A percentile compares a stretch with the other conserved stretches of the same genome.
phyloP scores from a whole-genome alignment of 2,797 vertebrate species.

The Coregonus suidteri region DNA sequence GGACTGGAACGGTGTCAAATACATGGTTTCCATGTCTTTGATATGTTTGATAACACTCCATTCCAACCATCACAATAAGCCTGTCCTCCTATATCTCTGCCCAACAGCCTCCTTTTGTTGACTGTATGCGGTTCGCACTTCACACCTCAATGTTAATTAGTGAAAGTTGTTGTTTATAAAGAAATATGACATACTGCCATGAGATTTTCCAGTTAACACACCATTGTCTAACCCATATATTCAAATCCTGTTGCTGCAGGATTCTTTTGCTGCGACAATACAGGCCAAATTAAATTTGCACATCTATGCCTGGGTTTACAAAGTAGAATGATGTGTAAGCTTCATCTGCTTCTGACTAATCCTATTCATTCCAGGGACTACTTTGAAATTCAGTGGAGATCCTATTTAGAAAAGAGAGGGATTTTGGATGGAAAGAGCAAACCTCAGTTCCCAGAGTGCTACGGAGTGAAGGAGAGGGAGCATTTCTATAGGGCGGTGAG shows the following conservation, averaged over 20 bases:
- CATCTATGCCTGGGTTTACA: background rate
- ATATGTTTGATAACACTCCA: background rate
- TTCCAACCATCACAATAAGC: background rate
- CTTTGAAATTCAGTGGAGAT: constrained; percentile 75
- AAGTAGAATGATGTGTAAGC: background rate
- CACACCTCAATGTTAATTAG: background rate
- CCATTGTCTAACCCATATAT: background rate
- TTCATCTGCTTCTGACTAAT: background rate
- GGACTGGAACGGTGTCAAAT: background rate
- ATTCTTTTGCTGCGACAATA: too few species aligned
- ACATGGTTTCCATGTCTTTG: background rate
- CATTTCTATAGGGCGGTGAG: constrained; percentile 73
- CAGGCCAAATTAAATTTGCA: too few species aligned
- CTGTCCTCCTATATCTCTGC: background rate
- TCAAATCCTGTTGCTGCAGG: too few species aligned
- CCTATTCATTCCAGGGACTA: constrained; percentile 68
- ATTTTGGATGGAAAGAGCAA: constrained; percentile 67
- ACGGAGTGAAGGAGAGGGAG: constrained; percentile 74
- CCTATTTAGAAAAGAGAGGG: constrained; percentile 73
- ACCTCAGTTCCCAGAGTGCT: constrained; percentile 69
- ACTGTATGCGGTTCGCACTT: too few species aligned
- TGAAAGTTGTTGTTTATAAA: background rate
- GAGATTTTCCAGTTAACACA: background rate
- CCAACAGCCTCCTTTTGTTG: too few species aligned
- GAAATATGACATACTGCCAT: background rate